Base-by-base conservation (phyloP, 2,113 vertebrate species). In the Syrmaticus mikado region DNA sequence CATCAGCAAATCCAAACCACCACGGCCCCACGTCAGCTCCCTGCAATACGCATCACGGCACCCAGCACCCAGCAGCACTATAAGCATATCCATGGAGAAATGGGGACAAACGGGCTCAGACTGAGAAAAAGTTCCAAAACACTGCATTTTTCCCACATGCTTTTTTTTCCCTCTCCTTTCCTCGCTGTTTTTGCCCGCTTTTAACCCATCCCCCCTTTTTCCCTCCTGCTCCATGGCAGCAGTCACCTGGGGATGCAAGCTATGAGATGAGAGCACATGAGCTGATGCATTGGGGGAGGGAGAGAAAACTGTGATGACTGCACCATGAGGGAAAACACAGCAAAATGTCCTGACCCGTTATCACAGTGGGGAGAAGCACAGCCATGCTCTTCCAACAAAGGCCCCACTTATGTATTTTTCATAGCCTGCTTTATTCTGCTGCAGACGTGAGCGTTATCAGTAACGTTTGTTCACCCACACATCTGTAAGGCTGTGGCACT, bases 91-190 rank as follows among this genome's bases (percentile, higher is more conserved):
- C 60, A 27, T 1, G 11, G 73, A 79, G 55, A 53, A 71, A 34
- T 32, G 13, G 17, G n/a, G 74, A 58, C 6, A 58, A 66, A 89
- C 1, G 2, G 15, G 32, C 43, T 61, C 34, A 32, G 22, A 8
- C 0, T 11, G 19, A 8, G 5, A 34, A 68, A 24, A 22, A 0
- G 7, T 14, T 73, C 21, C 40, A 24, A 57, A 43, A 65, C 1
- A 7, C 6, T 1, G 3, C 30, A 1, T 25, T 55, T 8, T 4
- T 62, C 14, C 20, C 6, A 21, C 0, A 1, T 25, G n/a, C 2
- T 4, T 32, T 58, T 2, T 62, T 52, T 52, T 7, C 13, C 13
- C 13, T 13, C 36, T 62, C 75, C 45, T 74, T 55, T 30, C 62
- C 40, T 43, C 28, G 19, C 40, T 66, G 40, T 19, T 41, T 32